A percentile compares a stretch with the other conserved stretches of the same genome.
Evolutionary conservation across 2,888 invertebrate species (phyloP).

Genomic region (Chymomyza fuscimana): DNA sequence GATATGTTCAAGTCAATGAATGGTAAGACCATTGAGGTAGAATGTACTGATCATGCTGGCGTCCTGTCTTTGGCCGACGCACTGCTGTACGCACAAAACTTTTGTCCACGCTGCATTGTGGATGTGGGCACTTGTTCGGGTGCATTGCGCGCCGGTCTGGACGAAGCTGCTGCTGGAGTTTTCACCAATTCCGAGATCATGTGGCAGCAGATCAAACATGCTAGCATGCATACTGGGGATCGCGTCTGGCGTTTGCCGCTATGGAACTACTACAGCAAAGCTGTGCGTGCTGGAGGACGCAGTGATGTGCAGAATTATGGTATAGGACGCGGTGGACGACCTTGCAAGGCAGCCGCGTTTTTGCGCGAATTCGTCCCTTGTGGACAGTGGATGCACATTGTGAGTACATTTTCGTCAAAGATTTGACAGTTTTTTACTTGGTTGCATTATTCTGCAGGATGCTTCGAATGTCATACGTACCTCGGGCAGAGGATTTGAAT

Average conservation of each 20-base stretch:
- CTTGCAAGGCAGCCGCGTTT: slow-evolving; percentile 89
- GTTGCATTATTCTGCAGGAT: no score
- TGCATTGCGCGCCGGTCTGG: slow-evolving; percentile 83
- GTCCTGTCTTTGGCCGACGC: no score
- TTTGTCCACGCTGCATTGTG: slow-evolving; percentile 78
- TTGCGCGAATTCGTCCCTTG: slow-evolving; percentile 85
- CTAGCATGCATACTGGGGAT: slow-evolving; percentile 89
- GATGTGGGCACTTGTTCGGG: slow-evolving; percentile 89
- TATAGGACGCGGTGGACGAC: slow-evolving; percentile 79
- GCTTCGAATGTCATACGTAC: no score
- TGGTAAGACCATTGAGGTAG: slow-evolving; percentile 62
- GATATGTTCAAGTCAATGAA: slow-evolving; percentile 88
- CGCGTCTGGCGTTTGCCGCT: slow-evolving; percentile 82
- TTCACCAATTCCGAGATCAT: slow-evolving; percentile 86
- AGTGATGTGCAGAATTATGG: slow-evolving; percentile 80
- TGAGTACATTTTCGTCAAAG: no score
- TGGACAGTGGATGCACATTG: slow-evolving; percentile 86
- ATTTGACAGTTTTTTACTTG: no score
- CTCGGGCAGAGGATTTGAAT: no score
- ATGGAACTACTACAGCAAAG: slow-evolving; percentile 81
- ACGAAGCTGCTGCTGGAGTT: slow-evolving; percentile 85
- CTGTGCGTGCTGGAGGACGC: slow-evolving; percentile 78
- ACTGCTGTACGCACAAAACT: no score
- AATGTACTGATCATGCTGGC: no score
- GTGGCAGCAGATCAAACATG: slow-evolving; percentile 83